Percentiles rank a stretch among this genome's conserved stretches.
These are phyloP conservation scores for Criorhina ranunculi DNA, from an alignment of 2,888 invertebrate genomes.

Conservation along the genomic window DNA sequence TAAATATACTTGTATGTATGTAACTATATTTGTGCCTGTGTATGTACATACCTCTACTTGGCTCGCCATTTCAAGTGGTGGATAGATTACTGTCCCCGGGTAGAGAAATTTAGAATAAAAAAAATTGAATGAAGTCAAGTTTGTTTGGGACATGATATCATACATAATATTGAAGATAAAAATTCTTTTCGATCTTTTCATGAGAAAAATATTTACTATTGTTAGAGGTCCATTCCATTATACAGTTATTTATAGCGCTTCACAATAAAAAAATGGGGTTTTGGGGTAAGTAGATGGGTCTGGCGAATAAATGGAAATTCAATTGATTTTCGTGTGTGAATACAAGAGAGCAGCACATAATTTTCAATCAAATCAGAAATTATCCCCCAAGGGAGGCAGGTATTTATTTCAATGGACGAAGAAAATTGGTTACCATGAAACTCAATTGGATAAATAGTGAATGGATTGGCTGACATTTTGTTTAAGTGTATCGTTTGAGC, in stretches of 20 bases:
- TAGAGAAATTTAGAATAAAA: not conserved
- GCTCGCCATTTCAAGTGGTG: slow-evolving; percentile 16
- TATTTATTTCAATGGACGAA: not conserved
- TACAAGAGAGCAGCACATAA: slow-evolving; percentile 5
- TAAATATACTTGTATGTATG: slow-evolving; percentile 27
- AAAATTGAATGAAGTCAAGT: slow-evolving; percentile 22
- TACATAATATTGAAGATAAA: slow-evolving; percentile 22
- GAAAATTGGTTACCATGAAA: not conserved
- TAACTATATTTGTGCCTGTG: slow-evolving; percentile 2
- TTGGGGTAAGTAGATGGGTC: not conserved
- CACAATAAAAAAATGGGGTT: not conserved
- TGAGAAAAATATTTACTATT: slow-evolving; percentile 10
- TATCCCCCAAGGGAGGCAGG: not conserved
- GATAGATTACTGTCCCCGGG: slow-evolving; percentile 9
- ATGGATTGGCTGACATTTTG: too few relatives aligned
- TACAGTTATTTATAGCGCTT: slow-evolving; percentile 34
- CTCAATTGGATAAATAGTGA: not conserved
- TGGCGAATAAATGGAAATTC: slow-evolving; percentile 10
- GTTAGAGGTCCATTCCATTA: slow-evolving; percentile 28
- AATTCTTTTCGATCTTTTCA: slow-evolving; percentile 9
- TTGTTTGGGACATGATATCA: slow-evolving; percentile 40
- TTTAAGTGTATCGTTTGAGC: too few relatives aligned
- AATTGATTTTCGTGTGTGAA: slow-evolving; percentile 28
- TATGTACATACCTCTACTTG: not conserved
- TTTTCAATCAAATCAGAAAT: slow-evolving; percentile 19